Evolutionary conservation across 2,888 invertebrate genomes (phyloP).

Genomic region (Ormia ochracea): DNA sequence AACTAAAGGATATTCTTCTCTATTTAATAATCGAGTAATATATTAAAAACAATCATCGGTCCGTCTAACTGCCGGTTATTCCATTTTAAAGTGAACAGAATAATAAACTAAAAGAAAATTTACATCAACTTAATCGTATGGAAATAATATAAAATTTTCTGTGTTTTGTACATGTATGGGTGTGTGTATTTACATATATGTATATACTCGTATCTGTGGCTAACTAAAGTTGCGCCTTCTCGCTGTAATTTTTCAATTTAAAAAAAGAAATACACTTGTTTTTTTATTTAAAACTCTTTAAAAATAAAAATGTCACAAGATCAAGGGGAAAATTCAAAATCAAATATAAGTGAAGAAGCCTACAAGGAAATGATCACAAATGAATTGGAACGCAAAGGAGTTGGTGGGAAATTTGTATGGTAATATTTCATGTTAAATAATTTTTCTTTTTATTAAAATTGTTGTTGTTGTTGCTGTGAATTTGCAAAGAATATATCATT

Average conservation of each 20-base stretch:
- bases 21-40: background rate
- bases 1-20: constrained; percentile 20
- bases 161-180: too few species aligned
- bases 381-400: constrained; percentile 73
- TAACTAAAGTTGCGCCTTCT: background rate
- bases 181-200: too few species aligned
- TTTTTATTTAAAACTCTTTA: constrained; percentile 7
- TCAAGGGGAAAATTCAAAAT: constrained; percentile 67
- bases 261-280: background rate
- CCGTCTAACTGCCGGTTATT: background rate
- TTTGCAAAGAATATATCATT: too few species aligned
- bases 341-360: constrained; percentile 72
- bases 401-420: constrained; percentile 76
- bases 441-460: background rate
- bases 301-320: constrained; percentile 55
- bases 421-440: constrained; percentile 61
- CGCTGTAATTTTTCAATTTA: background rate
- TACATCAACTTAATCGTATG: too few species aligned
- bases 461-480: too few species aligned
- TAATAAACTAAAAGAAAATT: too few species aligned
- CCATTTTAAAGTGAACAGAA: too few species aligned
- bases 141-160: too few species aligned
- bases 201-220: too few species aligned
- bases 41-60: background rate
- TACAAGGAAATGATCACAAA: constrained; percentile 74